These are phyloP conservation scores for Teleopsis dalmanni DNA, from an alignment of 1,140 invertebrate species.

Conservation along the genomic window DNA sequence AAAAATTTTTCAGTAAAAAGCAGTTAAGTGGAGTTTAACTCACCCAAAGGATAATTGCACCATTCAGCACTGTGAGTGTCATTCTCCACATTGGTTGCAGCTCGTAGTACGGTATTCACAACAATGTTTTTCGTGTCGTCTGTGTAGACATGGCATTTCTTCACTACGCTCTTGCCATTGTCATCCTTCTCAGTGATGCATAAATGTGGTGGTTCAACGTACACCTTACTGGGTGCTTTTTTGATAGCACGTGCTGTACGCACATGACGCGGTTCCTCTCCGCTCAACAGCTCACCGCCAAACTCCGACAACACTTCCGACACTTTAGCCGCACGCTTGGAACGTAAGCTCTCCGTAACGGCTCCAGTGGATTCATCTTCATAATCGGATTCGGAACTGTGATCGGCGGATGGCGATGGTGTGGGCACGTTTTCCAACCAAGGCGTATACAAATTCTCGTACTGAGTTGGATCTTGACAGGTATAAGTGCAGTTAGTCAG, in stretches of 20 bases:
- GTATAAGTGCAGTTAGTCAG: conserved; percentile 53
- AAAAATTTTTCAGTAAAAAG: neutral
- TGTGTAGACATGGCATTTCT: conserved; percentile 51
- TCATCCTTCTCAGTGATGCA: conserved; percentile 45
- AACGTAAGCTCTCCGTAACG: conserved; percentile 25
- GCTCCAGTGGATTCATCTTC: conserved; percentile 34
- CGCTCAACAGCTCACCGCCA: conserved; percentile 23
- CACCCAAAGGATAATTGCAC: conserved; percentile 52
- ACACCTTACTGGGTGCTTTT: conserved; percentile 17
- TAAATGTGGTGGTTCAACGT: conserved; percentile 52
- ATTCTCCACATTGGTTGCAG: conserved; percentile 42
- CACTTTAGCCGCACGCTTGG: conserved; percentile 6
- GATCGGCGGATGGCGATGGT: conserved; percentile 27
- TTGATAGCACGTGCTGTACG: neutral
- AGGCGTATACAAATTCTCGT: conserved; percentile 33
- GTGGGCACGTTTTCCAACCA: conserved; percentile 28
- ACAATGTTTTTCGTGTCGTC: conserved; percentile 43
- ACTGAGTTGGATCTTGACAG: conserved; percentile 46
- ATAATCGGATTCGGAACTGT: conserved; percentile 37
- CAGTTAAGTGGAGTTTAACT: too few species aligned
- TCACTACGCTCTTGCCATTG: conserved; percentile 21
- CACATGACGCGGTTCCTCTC: conserved; percentile 20
- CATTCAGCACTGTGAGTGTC: conserved; percentile 39
- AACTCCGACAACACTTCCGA: conserved; percentile 16
- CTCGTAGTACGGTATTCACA: conserved; percentile 45